Percentiles rank a stretch among this genome's conserved stretches.
These are phyloP conservation scores for Penaeus chinensis DNA, from an alignment of 1,140 invertebrate species.

Conservation along the genomic window DNA sequence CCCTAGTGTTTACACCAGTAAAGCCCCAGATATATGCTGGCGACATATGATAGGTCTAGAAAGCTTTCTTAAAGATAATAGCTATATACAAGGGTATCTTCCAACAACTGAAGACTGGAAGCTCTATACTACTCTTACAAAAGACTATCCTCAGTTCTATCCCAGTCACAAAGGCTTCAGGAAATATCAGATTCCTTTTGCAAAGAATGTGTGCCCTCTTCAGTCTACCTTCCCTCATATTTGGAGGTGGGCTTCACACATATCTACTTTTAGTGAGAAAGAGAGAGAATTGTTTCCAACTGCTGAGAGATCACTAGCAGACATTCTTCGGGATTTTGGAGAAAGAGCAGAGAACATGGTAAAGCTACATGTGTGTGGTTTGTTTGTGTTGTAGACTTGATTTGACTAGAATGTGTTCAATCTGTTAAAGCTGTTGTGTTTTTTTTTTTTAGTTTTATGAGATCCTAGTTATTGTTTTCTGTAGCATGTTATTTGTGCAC, in stretches of 20 bases:
- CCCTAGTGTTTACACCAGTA: neutral
- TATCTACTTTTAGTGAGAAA: slow-evolving; percentile 20
- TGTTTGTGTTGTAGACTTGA: neutral
- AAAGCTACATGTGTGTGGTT: neutral
- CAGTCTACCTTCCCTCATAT: slow-evolving; percentile 17
- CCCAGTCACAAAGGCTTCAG: neutral
- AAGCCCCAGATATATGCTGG: neutral
- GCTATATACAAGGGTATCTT: slow-evolving; percentile 20
- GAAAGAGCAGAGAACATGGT: neutral
- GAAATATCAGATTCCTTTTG: neutral
- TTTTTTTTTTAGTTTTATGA: too few species aligned
- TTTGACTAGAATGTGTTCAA: neutral
- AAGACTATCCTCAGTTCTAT: slow-evolving; percentile 30
- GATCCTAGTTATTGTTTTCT: too few species aligned
- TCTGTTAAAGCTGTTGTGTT: too few species aligned
- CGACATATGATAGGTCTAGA: slow-evolving; percentile 16
- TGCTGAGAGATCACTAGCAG: neutral
- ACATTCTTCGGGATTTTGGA: slow-evolving; percentile 32
- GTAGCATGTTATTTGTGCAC: too few species aligned
- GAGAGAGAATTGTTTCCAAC: slow-evolving; percentile 1
- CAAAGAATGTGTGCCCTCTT: slow-evolving; percentile 9
- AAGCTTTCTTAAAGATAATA: slow-evolving; percentile 26
- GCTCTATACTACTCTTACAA: neutral
- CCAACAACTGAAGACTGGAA: slow-evolving; percentile 8
- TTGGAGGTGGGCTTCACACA: slow-evolving; percentile 33